Base-by-base conservation (phyloP, 2,797 vertebrate species). In the Brotogeris chrysoptera region DNA sequence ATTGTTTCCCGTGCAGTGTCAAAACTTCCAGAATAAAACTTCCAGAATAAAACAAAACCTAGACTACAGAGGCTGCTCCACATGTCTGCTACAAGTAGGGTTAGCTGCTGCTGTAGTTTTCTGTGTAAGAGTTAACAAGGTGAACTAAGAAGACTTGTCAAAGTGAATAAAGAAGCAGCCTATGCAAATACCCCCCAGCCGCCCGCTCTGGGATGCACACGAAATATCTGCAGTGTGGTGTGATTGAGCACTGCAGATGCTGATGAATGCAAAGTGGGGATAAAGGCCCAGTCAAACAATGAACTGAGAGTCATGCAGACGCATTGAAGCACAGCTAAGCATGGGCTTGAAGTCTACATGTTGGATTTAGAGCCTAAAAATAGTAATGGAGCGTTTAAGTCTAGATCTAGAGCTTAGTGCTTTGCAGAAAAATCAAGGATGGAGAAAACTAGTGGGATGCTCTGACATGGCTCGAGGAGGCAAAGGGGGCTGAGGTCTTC, bases 121-220 rank as follows among this genome's bases (percentile, higher is more conserved):
- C 70, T 11, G 68, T 50, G 2, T 11, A 5, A 6, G 64, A 83
- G 61, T 21, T 55, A 66, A 73, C 2, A 5, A 77, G 53, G 63
- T 32, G 69, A 86, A 59, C 82, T 81, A 69, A 95, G 86, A 92
- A 50, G 74, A 76, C 88, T 85, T 95, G 93, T 87, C 80, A 81
- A 57, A 88, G 78, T 9, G 71, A 92, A 85, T 83, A 38, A 85
- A 84, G 64, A 13, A 64, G 57, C 77, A 88, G 81, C 71, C 71
- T 28, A 39, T 28, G 68, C 80, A 90, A 92, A 92, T 30, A 49
- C n/a, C 77, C 34, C 78, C 77, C 50, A 5, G 14, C n/a, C 8
- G 7, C 66, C 69, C 2, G 5, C 36, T 43, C 70, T 13, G 73
- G 84, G 82, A 36, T 1, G 4, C 13, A 6, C 44, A 8, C 1